Evolutionary conservation across 2,797 vertebrate species (phyloP).

Genomic region (Prionace glauca): DNA sequence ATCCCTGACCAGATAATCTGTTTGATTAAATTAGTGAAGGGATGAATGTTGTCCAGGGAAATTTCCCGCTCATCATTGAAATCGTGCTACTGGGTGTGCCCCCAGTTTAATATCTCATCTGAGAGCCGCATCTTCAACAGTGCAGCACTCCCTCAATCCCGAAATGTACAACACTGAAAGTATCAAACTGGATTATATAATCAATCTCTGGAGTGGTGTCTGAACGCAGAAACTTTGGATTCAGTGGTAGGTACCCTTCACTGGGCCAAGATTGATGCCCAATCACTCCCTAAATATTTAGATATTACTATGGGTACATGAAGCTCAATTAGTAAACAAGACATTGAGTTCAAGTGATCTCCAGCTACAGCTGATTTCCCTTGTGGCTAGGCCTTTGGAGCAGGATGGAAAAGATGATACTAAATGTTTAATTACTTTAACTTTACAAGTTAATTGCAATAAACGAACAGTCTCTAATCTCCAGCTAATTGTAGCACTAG

Average conservation of each 20-base stretch:
- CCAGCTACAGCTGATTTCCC: not conserved
- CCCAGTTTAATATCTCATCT: not conserved
- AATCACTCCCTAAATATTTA: constrained; percentile 3
- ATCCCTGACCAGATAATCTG: not conserved
- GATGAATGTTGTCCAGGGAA: not conserved
- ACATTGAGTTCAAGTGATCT: not conserved
- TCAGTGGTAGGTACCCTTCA: not conserved
- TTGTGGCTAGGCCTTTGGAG: not conserved
- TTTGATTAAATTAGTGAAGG: not conserved
- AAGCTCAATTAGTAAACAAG: not conserved
- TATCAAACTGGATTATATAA: not conserved
- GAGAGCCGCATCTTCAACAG: not conserved
- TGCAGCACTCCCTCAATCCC: not conserved
- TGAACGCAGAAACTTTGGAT: not conserved
- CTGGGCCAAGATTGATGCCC: not conserved
- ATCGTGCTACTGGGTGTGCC: not conserved
- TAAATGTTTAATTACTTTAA: not conserved
- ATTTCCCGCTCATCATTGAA: not conserved
- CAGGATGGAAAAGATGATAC: not conserved
- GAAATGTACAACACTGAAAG: not conserved
- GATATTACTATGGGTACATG: not conserved
- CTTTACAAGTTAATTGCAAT: constrained; percentile 10
- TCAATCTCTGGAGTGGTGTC: not conserved
- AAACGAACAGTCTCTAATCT: not conserved
- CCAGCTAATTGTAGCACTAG: not conserved